Evolutionary conservation across 1,140 invertebrate species (phyloP), one percentile per base, ranked within the genome.

Genomic region (Drosophila subobscura): DNA sequence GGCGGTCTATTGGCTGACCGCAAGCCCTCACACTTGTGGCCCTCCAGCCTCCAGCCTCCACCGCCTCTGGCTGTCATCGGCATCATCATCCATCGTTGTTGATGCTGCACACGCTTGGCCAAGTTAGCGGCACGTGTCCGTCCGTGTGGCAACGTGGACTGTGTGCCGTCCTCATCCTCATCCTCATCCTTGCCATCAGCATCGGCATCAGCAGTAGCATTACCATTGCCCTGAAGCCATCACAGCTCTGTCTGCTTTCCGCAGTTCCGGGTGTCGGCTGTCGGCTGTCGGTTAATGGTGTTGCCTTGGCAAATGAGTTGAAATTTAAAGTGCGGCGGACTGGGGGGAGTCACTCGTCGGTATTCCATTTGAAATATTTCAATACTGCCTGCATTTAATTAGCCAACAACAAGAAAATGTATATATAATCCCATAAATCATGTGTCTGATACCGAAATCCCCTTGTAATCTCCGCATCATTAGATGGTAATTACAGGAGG

Each of bases 61-160:
- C 27, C 52, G 44, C 53, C 53, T 66, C 51, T 49, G 63, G 55
- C 61, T 23, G 22, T 53, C 61, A 41, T 16, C 68, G 33, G 66
- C 58, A 37, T 46, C 77, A 46, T 65, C 72, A 77, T 72, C 68
- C 72, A 52, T 52, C 72, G 64, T 54, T 86, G 77, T 66, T 78
- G 83, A 81, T 85, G 77, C 77, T 72, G 81, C 81, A 86, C 83
- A 86, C 81, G 81, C 81, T 81, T 72, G 54, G 42, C 77, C 81
- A 77, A 86, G 67, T 85, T 86, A 72, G 52, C 81, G 81, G 74
- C 81, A 86, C 81, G 81, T 86, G 81, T 81, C 81, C 72, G 27
- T 68, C 73, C 81, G 86, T 77, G 81, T 63, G 80, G 57, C 65
- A 53, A 63, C 77, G 64, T 42, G 81, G n/a, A n/a, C 80, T 81